phyloP scores from a whole-genome alignment of 1,140 invertebrate genomes.

The Forficula auricularia region DNA sequence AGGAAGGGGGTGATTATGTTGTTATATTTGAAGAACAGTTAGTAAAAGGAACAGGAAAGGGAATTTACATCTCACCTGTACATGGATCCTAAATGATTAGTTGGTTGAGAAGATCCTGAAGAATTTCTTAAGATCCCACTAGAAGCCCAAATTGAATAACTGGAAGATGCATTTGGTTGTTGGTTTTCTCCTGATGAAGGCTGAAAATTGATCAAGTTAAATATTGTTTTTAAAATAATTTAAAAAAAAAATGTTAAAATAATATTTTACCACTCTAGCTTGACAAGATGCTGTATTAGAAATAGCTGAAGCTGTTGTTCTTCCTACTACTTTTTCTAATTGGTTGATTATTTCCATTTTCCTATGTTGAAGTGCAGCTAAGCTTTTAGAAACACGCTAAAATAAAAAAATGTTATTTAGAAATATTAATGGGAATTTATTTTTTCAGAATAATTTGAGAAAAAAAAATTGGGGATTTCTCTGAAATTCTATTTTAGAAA shows the following conservation, averaged over 20 bases:
- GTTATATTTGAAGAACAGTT: constrained; percentile 18
- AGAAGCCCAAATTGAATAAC: constrained; percentile 26
- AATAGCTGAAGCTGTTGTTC: constrained; percentile 29
- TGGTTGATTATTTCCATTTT: constrained; percentile 48
- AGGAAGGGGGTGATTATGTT: constrained; percentile 11
- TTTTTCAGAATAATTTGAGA: too few species aligned
- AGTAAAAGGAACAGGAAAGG: constrained; percentile 19
- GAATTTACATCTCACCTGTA: neutral
- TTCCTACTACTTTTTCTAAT: constrained; percentile 42
- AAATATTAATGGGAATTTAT: too few species aligned
- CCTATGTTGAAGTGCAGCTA: constrained; percentile 42
- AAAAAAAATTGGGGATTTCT: too few species aligned
- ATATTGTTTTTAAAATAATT: neutral
- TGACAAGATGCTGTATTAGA: constrained; percentile 19
- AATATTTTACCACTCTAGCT: constrained; percentile 10
- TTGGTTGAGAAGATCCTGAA: neutral
- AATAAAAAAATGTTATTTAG: constrained; percentile 1
- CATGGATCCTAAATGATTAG: too few species aligned
- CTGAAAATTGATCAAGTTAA: neutral
- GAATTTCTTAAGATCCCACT: constrained; percentile 18
- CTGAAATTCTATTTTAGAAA: too few species aligned
- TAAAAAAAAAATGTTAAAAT: neutral
- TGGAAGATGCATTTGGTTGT: constrained; percentile 16
- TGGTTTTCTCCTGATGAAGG: constrained; percentile 3
- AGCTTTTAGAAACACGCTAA: constrained; percentile 31